Evolutionary conservation across 2,113 vertebrate genomes (phyloP).

Genomic region (Mustela nigripes): DNA sequence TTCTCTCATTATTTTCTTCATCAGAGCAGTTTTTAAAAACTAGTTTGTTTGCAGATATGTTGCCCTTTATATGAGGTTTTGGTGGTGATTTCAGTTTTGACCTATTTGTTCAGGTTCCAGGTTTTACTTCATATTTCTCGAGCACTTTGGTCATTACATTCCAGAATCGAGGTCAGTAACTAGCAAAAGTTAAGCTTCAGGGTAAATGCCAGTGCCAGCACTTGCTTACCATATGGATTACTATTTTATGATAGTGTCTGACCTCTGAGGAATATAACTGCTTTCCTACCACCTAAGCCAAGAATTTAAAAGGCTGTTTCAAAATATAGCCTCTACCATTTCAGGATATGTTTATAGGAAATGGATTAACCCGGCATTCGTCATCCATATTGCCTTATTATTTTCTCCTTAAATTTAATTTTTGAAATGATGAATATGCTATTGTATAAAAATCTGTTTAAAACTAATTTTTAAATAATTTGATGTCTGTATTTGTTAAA

Average conservation of each 20-base stretch:
- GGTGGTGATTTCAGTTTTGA: constrained; percentile 50
- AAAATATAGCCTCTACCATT: neutral
- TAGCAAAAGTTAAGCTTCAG: constrained; percentile 55
- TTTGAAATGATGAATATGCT: neutral
- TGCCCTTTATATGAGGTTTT: neutral
- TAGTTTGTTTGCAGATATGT: neutral
- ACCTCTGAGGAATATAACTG: constrained; percentile 42
- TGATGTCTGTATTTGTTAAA: neutral
- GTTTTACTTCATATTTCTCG: constrained; percentile 20
- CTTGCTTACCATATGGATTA: constrained; percentile 49
- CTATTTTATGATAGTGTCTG: constrained; percentile 55
- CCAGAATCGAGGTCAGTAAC: constrained; percentile 53
- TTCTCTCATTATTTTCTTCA: neutral
- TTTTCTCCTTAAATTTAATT: neutral
- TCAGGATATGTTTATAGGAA: neutral
- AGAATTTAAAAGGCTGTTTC: neutral
- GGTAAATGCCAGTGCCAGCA: constrained; percentile 43
- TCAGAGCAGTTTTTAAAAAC: neutral
- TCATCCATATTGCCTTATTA: neutral
- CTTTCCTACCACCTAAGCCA: neutral
- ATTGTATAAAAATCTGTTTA: neutral
- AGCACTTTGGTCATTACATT: constrained; percentile 50
- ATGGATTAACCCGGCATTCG: neutral
- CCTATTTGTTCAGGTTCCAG: constrained; percentile 30
- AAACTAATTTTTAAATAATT: constrained; percentile 37